Conservation (phyloP, 1,140 invertebrate genomes). For the Papilio aristodemus region DNA sequence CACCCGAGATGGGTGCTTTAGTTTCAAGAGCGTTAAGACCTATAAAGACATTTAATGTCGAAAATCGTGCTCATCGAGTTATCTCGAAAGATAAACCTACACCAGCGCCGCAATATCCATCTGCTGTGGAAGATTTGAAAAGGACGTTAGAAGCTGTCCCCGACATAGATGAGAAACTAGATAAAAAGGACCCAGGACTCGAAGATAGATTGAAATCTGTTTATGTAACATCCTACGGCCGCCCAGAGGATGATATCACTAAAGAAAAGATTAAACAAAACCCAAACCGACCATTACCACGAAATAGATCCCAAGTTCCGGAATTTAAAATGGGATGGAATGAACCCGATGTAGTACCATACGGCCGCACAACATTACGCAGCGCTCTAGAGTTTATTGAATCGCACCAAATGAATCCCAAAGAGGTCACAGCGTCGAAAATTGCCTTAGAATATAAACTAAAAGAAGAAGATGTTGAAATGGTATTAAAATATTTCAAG, state of each 20-base stretch:
- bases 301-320: conserved; percentile 48
- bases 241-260: conserved; percentile 67
- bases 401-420: conserved; percentile 82
- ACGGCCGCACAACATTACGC: conserved; percentile 80
- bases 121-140: conserved; percentile 82
- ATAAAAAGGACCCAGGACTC: conserved; percentile 81
- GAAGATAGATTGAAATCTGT: conserved; percentile 84
- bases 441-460: conserved; percentile 86
- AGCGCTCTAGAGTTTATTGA: conserved; percentile 82
- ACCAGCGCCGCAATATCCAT: conserved; percentile 83
- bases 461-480: conserved; percentile 80
- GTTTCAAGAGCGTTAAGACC: conserved; percentile 66
- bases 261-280: conserved; percentile 46
- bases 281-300: conserved; percentile 52
- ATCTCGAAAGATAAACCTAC: conserved; percentile 85
- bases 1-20: conserved; percentile 77
- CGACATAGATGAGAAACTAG: conserved; percentile 80
- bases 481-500: conserved; percentile 70
- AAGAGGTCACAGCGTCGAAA: conserved; percentile 77
- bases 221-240: conserved; percentile 83
- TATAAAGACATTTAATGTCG: conserved; percentile 83
- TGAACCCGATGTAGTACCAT: conserved; percentile 78
- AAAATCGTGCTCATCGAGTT: conserved; percentile 85
- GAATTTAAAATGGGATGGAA: conserved; percentile 80
- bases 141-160: conserved; percentile 82